Conservation (phyloP, 2,888 invertebrate species). For the Callosobruchus maculatus region DNA sequence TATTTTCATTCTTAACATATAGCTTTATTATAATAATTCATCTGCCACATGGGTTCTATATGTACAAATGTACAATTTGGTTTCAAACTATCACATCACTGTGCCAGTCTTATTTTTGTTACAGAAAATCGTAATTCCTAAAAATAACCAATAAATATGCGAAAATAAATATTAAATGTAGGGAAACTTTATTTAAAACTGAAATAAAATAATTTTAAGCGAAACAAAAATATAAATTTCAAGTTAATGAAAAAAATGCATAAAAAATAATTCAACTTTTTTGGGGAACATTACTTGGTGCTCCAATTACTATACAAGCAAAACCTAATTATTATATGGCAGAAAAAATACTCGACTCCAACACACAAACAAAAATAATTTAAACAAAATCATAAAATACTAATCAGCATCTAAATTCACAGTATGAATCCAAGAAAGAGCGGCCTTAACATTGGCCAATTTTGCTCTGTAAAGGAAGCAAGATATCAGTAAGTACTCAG, state of each 20-base stretch:
- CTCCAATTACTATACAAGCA: background rate
- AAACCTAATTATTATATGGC: background rate
- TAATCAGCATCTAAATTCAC: slow-evolving; percentile 23
- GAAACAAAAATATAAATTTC: background rate
- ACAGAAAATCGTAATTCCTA: background rate
- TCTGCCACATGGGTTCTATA: background rate
- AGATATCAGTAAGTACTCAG: slow-evolving; percentile 69
- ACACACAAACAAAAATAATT: background rate
- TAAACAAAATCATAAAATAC: background rate
- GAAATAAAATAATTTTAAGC: background rate
- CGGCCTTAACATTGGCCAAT: slow-evolving; percentile 58
- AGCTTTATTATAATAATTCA: background rate
- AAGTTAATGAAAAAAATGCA: background rate
- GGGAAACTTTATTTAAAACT: background rate
- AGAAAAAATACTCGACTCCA: background rate
- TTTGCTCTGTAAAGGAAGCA: slow-evolving; percentile 65
- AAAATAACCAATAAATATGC: background rate
- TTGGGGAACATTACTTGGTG: too few species aligned
- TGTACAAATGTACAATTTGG: background rate
- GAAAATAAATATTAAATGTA: background rate
- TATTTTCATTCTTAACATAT: background rate
- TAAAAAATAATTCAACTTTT: too few species aligned
- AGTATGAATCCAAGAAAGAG: slow-evolving; percentile 62
- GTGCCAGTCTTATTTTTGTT: background rate
- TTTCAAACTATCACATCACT: background rate